These are phyloP conservation scores for Neocrepidodera transversa DNA, from an alignment of 2,888 invertebrate genomes.

Conservation along the genomic window DNA sequence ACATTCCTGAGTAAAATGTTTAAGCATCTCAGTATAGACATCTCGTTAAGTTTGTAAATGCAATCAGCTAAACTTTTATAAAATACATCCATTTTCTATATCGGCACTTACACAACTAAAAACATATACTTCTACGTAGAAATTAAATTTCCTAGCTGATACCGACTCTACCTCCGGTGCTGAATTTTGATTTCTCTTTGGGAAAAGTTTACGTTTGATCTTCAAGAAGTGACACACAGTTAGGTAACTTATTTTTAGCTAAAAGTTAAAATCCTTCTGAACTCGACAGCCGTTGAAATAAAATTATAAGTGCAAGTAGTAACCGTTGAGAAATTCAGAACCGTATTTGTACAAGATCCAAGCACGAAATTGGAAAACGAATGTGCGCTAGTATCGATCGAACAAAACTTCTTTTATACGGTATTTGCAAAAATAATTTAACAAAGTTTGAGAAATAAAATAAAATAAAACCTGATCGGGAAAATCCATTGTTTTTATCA, in stretches of 20 bases:
- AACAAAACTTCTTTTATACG: too few relatives aligned
- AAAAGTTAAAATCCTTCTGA: slow-evolving; percentile 37
- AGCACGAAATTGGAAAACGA: neutral
- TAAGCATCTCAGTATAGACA: too few relatives aligned
- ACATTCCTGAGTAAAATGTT: too few relatives aligned
- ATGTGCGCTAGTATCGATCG: neutral
- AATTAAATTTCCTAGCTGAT: slow-evolving; percentile 32
- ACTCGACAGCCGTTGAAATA: slow-evolving; percentile 43
- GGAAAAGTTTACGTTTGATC: slow-evolving; percentile 41
- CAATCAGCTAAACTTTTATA: slow-evolving; percentile 25
- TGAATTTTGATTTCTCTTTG: slow-evolving; percentile 36
- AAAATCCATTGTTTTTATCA: too few relatives aligned
- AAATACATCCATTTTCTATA: slow-evolving; percentile 16
- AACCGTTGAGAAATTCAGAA: slow-evolving; percentile 41
- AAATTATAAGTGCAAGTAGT: slow-evolving; percentile 47
- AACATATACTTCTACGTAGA: slow-evolving; percentile 21
- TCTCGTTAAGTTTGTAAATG: slow-evolving; percentile 6
- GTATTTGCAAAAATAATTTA: too few relatives aligned
- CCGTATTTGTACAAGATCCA: neutral
- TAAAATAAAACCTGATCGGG: too few relatives aligned
- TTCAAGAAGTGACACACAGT: slow-evolving; percentile 37
- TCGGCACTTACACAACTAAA: slow-evolving; percentile 24
- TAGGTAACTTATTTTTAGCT: slow-evolving; percentile 35
- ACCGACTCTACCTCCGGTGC: slow-evolving; percentile 29
- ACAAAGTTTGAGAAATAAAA: too few relatives aligned